Evolutionary conservation across 2,797 vertebrate species (phyloP), one percentile per base, ranked within the genome.

Genomic region (Lates japonicus): DNA sequence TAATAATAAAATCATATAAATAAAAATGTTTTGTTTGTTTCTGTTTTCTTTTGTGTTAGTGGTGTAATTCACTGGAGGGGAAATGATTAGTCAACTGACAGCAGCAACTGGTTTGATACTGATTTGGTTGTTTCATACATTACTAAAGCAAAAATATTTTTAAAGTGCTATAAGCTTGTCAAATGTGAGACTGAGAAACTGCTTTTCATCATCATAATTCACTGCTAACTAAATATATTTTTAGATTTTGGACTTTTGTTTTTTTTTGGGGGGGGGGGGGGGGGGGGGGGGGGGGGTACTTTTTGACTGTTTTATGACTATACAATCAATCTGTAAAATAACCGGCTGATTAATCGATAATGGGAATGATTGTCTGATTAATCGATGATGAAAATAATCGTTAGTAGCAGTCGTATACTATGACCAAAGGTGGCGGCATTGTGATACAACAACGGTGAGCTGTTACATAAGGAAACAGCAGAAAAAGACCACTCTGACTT

Each of bases 341-440:
- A 52, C 33, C 44, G 44, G 3, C 5, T 46, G 9, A 31, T 8
- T 1, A 44, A 29, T 31, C 2, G 14, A 13, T 17, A 5, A 4
- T n/a, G 10, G 42, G 3, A 29, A 20, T n/a, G n/a, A n/a, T n/a
- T n/a, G n/a, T 29, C 5, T 46, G 9, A 31, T 8, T 8, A 44
- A 29, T 31, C 2, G 14, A 13, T 17, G 2, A 4, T n/a, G 10
- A 55, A 7, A 7, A 20, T 2, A 29, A 29, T 29, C 25, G 25
- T 29, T 29, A n/a, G 25, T 29, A 29, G n/a, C 25, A 29, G 25
- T 29, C 25, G 25, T n/a, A 29, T 29, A 29, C 25, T 29, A 29
- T 33, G 48, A 52, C 22, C 11, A 59, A 52, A 31, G 42, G 35
- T 46, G 70, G 46, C 62, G 51, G 66, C 66, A 75, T 33, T 68